Base-by-base conservation (phyloP, 2,888 invertebrate species). In the Metellina segmentata region DNA sequence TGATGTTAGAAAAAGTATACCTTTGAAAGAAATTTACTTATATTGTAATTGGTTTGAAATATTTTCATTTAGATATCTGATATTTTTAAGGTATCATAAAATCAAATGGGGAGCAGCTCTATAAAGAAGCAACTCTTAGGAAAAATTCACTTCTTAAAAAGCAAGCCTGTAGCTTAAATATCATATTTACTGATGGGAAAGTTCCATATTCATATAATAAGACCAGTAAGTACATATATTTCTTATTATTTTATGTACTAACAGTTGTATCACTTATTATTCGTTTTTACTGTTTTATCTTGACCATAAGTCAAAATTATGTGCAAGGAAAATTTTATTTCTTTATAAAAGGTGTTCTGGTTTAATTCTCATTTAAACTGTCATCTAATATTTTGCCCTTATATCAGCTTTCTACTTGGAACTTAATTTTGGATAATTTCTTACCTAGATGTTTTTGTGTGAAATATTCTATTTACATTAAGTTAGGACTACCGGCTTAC, bases 171-270 rank as follows among this genome's bases (percentile, higher is more conserved):
- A 71, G 75, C 49, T 87, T 91, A 78, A 87, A 87, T 79, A 53
- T 91, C 34, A 79, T 91, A 79, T 91, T 91, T 91, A 91, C 75
- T 83, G 91, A 91, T 91, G 91, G 91, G 49, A 77, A 77, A 83
- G 77, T 51, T 91, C 91, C 91, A 61, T 91, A 81, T 69, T 78
- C 71, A 78, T 91, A 91, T 79, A 87, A 83, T 72, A 87, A 61
- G 34, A 61, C 72, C 61, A 79, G 91, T 91, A 83, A 78, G 83
- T 83, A 69, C 69, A 4, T 6, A 52, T 69, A 51, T 75, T 52
- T 34, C 11, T 6, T 82, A 51, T 72, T 52, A 69, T n/a, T 83
- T 48, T 81, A n/a, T 75, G 19, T 19, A 51, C 4, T 9, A 51
- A 8, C 7, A 53, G 7, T 69, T 48, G 19, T 20, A 20, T 53